phyloP scores from a whole-genome alignment of 2,888 invertebrate genomes.

The Frankliniella intonsa region DNA sequence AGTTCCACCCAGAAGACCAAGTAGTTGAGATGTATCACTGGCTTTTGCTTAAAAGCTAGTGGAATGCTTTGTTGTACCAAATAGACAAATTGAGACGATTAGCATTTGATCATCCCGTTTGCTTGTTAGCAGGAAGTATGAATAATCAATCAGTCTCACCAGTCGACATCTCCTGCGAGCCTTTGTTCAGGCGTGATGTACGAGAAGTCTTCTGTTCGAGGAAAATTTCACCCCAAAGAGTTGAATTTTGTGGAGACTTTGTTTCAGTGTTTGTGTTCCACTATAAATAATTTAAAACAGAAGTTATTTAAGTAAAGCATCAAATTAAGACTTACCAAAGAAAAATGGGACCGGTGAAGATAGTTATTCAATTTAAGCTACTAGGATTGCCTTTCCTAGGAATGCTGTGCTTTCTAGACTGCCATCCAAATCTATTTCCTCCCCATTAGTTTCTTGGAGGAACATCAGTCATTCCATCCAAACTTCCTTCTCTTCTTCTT shows the following conservation, averaged over 20 bases:
- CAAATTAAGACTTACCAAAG: constrained; percentile 26
- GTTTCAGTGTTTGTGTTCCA: constrained; percentile 19
- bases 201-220: neutral
- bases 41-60: constrained; percentile 16
- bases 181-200: neutral
- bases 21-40: constrained; percentile 12
- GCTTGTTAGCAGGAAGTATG: neutral
- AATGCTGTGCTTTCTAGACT: constrained; percentile 23
- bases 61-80: constrained; percentile 4
- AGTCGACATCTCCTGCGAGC: constrained; percentile 5
- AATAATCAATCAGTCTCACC: neutral
- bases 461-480: constrained; percentile 20
- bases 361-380: constrained; percentile 14
- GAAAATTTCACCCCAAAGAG: neutral
- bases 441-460: neutral
- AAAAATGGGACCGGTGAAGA: constrained; percentile 26
- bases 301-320: neutral
- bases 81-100: constrained; percentile 13
- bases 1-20: constrained; percentile 26
- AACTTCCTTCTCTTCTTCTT: constrained; percentile 20
- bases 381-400: constrained; percentile 19
- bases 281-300: constrained; percentile 19
- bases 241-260: constrained; percentile 13
- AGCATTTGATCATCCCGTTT: neutral
- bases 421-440: constrained; percentile 11